These are phyloP conservation scores for Maconellicoccus hirsutus DNA, from an alignment of 1,140 invertebrate genomes.

Conservation along the genomic window DNA sequence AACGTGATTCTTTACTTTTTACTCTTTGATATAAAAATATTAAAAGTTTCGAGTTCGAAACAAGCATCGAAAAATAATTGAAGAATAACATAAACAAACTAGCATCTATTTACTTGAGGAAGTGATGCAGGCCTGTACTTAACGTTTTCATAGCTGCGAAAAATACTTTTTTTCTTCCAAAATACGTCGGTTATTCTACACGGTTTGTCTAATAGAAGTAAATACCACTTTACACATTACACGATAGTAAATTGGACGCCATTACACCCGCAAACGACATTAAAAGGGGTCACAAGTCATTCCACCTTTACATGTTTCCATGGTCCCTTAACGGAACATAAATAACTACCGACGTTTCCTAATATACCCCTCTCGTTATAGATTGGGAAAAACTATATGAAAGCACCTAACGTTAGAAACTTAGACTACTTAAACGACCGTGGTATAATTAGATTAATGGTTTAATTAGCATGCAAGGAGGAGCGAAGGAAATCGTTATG, in stretches of 20 bases:
- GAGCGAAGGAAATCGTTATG: not conserved
- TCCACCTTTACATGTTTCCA: not conserved
- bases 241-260: conserved; percentile 4
- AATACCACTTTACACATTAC: conserved; percentile 5
- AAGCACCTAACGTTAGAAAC: conserved; percentile 10
- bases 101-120: too few relatives aligned
- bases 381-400: not conserved
- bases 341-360: conserved; percentile 9
- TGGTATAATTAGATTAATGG: conserved; percentile 19
- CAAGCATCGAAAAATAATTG: too few relatives aligned
- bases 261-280: conserved; percentile 12
- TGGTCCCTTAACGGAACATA: not conserved
- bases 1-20: too few relatives aligned
- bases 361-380: not conserved
- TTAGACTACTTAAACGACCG: conserved; percentile 16
- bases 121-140: too few relatives aligned
- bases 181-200: too few relatives aligned
- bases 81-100: too few relatives aligned
- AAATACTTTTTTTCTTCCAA: too few relatives aligned
- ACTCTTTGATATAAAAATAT: too few relatives aligned
- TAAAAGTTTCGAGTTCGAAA: too few relatives aligned
- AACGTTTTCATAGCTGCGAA: too few relatives aligned
- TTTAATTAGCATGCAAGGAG: not conserved
- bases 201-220: too few relatives aligned
- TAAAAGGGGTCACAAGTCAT: conserved; percentile 17